Base-by-base conservation (phyloP, 2,113 vertebrate genomes). In the Leptobrachium leishanense region DNA sequence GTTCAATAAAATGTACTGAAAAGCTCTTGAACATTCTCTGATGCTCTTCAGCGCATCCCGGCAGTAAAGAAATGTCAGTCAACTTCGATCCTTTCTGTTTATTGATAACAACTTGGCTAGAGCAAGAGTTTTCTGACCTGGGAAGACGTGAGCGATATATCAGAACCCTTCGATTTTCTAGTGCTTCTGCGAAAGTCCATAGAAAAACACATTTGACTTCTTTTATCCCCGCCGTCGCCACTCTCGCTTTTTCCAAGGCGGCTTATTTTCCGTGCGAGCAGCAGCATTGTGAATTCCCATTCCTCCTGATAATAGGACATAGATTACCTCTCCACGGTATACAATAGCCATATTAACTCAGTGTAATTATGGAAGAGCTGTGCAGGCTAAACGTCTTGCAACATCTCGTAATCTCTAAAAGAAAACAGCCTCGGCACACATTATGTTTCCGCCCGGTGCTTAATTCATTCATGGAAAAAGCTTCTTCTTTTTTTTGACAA, bases 401-500 rank as follows among this genome's bases (percentile, higher is more conserved):
- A 46, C 83, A 65, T 69, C 77, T 84, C 64, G 65, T 83, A 84
- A 85, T 79, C 31, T 57, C 67, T 72, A 81, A 79, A 80, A 68
- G 72, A 78, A 82, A 82, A 81, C 67, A 8, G 6, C 11, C 74
- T 85, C 73, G 46, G 63, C 83, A 83, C 82, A 74, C 50, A 79
- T 84, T 82, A 74, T 72, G 83, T 88, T 90, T 87, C 76, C 62
- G 85, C 83, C 87, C 67, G 44, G 3, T 82, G 72, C 83, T 82
- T 82, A 85, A 31, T 81, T 89, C 80, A 78, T 73, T 85, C 83
- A 68, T 75, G 85, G n/a, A 83, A 85, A 72, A 77, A 75, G 82
- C 57, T 79, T 73, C 84, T 84, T n/a, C n/a, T n/a, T n/a, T n/a
- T n/a, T n/a, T n/a, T 54, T 89, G 87, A 89, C 89, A 90, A 87